Base-by-base conservation (phyloP, 1,140 invertebrate species). In the Leguminivora glycinivorella region DNA sequence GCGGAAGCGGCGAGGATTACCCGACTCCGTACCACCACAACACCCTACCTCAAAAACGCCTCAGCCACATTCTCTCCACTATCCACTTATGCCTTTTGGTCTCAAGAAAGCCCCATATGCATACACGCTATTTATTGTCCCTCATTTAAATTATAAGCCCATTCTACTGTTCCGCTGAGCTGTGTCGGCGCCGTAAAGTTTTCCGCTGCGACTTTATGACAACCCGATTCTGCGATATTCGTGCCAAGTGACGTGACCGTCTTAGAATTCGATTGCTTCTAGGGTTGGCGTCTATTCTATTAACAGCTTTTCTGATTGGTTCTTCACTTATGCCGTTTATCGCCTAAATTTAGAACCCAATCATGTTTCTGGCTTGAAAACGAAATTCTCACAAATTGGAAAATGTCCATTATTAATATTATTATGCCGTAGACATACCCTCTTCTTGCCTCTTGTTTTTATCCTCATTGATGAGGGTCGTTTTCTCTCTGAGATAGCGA, bases 91-190 rank as follows among this genome's bases (percentile, higher is more conserved):
- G 0, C 47, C 47, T 9, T 22, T 52, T 52, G 7, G n/a, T 17
- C 47, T 10, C 0, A 22, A 52, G 47, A 19, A 17, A n/a, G 6
- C n/a, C 0, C 40, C 40, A n/a, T 43, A 43, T 43, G 40, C 40
- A 43, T 43, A 43, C 40, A 22, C 19, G 19, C 47, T 52, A 52
- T 52, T 52, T 52, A 52, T 52, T 52, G 17, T 22, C 19, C 47
- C 47, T 52, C 47, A 52, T 52, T 52, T 52, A 52, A 52, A 52
- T 52, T 52, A 52, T 52, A 52, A 52, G 47, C 17, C 47, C 47
- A 52, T 52, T 52, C 47, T n/a, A 22, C 47, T 52, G 47, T 52
- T 52, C 47, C 47, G 47, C 19, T 22, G 47, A 52, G 47, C 47
- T 22, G 40, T 38, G 40, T 10, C n/a, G 17, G 19, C 47, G 47